Evolutionary conservation across 1,140 invertebrate species (phyloP).

Genomic region (Bacillus rossius): DNA sequence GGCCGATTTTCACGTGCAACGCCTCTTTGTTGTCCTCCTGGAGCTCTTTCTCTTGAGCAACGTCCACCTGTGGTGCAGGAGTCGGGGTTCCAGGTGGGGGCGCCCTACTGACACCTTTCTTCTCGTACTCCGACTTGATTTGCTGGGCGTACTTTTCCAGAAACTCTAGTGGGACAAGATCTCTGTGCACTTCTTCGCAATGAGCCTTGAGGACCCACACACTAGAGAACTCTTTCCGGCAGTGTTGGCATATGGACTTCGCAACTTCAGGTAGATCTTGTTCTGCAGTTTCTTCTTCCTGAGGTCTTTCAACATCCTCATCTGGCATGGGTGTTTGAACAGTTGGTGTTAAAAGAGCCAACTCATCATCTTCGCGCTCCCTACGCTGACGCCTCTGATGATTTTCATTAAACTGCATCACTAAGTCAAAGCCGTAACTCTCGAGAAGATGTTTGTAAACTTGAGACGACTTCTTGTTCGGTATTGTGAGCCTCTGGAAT

Average conservation of each 20-base stretch:
- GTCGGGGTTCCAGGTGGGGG: too few relatives aligned
- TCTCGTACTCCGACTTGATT: conserved; percentile 77
- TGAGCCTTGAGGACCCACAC: conserved; percentile 94
- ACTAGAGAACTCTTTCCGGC: conserved; percentile 91
- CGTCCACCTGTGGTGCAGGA: conserved; percentile 25
- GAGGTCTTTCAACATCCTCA: neutral
- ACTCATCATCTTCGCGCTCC: conserved; percentile 18
- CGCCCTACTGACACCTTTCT: conserved; percentile 1
- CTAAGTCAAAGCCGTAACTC: conserved; percentile 91
- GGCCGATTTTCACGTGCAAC: conserved; percentile 39
- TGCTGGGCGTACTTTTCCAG: conserved; percentile 89
- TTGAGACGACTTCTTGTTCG: conserved; percentile 65
- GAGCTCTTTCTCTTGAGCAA: conserved; percentile 46
- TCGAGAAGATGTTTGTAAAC: conserved; percentile 89
- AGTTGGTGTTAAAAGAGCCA: neutral
- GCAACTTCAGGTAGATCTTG: conserved; percentile 53
- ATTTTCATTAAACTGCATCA: conserved; percentile 95
- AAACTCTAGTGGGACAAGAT: conserved; percentile 82
- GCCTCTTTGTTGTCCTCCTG: conserved; percentile 47
- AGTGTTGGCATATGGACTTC: conserved; percentile 74
- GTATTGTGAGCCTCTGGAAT: conserved; percentile 30
- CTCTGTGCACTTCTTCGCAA: conserved; percentile 91
- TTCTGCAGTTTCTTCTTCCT: conserved; percentile 4
- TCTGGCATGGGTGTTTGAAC: neutral
- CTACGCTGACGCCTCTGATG: conserved; percentile 59